Evolutionary conservation across 1,140 invertebrate species (phyloP), one percentile per base, ranked within the genome.

Genomic region (Linepithema humile): DNA sequence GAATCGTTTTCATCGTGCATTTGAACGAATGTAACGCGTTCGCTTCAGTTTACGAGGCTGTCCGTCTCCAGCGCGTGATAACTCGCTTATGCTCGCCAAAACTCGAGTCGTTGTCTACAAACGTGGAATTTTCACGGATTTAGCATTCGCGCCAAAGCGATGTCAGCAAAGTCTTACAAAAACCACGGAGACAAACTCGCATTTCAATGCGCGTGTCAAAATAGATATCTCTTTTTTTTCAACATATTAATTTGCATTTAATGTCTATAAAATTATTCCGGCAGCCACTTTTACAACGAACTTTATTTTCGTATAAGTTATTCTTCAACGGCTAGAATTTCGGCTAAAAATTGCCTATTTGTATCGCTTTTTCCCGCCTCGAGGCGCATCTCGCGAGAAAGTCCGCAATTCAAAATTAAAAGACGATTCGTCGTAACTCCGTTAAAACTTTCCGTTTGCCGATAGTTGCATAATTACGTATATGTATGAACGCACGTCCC

Each of bases 51-150:
- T 82, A 70, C 57, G 53, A 35, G 45, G n/a, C 10, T 43, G 23
- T 55, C 57, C 64, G 80, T 62, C 55, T 83, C 15, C 26, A 38
- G 53, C 29, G 12, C 62, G 29, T 32, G 45, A 45, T 45, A 45
- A 85, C 40, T 64, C 86, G 83, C 69, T 82, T 75, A 53, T 48
- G 20, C 50, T 82, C 65, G 59, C 38, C 55, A 88, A 85, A 88
- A 88, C 78, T 73, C 74, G 86, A 84, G 77, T 50, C 26, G 53
- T 64, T 70, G 12, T 57, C 78, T 75, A 59, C 73, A 73, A 83
- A 83, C 75, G 60, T 85, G 78, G 74, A 84, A 77, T 74, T 84
- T 74, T 40, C 70, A 84, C 29, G 45, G 50, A 40, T 60, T 60
- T 72, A 43, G 69, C 67, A 82, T 6, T 72, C 38, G 10, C 12